phyloP scores from a whole-genome alignment of 1,140 invertebrate species.

The Hydropsyche tenuis region DNA sequence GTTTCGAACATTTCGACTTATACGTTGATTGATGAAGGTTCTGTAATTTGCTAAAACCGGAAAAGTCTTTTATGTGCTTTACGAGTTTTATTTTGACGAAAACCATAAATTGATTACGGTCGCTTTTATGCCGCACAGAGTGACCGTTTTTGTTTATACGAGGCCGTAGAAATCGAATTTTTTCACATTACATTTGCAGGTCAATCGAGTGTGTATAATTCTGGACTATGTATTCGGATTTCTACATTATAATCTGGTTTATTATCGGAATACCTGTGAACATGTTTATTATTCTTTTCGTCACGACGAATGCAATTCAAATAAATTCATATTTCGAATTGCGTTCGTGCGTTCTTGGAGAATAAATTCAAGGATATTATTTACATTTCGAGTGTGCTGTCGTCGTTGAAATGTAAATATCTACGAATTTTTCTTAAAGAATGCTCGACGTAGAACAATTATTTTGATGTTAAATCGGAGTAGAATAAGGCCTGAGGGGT shows the following conservation, averaged over 20 bases:
- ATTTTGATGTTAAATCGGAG: constrained; percentile 12
- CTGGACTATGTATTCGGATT: no score
- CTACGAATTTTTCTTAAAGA: not conserved
- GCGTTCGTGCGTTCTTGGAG: not conserved
- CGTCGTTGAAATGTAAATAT: not conserved
- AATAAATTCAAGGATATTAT: not conserved
- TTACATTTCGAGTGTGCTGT: not conserved
- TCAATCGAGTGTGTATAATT: no score
- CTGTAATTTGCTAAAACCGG: not conserved
- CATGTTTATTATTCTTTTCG: not conserved
- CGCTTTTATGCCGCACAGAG: not conserved
- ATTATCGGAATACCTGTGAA: no score
- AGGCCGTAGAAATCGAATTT: not conserved
- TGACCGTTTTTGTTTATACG: not conserved
- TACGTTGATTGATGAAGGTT: not conserved
- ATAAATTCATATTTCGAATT: not conserved
- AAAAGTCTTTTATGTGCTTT: constrained; percentile 6
- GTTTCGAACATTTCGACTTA: not conserved
- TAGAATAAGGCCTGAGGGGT: constrained; percentile 36
- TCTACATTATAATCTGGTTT: no score
- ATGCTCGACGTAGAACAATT: constrained; percentile 41
- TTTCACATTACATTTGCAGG: not conserved
- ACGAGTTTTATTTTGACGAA: not conserved
- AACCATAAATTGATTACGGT: constrained; percentile 1
- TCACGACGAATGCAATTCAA: not conserved